A percentile compares a stretch with the other conserved stretches of the same genome.
phyloP scores from a whole-genome alignment of 2,113 vertebrate species.

The Ceyx melanurus region DNA sequence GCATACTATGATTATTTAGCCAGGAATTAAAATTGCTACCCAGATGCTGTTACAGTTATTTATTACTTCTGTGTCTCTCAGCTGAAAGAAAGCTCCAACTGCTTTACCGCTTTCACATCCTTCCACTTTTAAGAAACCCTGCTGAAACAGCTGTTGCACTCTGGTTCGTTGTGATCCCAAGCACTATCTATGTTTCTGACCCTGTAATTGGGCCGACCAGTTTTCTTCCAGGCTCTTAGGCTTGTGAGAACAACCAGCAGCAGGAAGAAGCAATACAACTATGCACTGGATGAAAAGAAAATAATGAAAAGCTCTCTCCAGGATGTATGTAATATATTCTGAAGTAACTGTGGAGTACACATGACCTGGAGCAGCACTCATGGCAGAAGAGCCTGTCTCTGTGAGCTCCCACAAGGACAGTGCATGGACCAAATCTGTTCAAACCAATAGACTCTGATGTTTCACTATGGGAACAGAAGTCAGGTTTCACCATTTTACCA shows the following conservation, averaged over 20 bases:
- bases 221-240: neutral
- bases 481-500: neutral
- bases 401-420: neutral
- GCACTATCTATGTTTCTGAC: neutral
- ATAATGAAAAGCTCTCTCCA: neutral
- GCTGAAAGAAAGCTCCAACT: no score
- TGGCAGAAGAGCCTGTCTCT: neutral
- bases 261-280: neutral
- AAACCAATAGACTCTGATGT: neutral
- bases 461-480: neutral
- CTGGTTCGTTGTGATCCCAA: neutral
- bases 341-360: neutral
- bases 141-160: neutral
- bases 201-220: neutral
- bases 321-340: neutral
- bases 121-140: neutral
- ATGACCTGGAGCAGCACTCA: neutral
- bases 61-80: neutral
- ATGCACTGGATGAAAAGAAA: neutral
- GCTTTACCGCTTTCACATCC: neutral
- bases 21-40: neutral
- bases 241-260: neutral
- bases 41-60: neutral
- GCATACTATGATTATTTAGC: neutral
- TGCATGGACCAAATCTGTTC: neutral